Conservation (phyloP, 2,113 vertebrate species). For the Campylorhamphus procurvoides region DNA sequence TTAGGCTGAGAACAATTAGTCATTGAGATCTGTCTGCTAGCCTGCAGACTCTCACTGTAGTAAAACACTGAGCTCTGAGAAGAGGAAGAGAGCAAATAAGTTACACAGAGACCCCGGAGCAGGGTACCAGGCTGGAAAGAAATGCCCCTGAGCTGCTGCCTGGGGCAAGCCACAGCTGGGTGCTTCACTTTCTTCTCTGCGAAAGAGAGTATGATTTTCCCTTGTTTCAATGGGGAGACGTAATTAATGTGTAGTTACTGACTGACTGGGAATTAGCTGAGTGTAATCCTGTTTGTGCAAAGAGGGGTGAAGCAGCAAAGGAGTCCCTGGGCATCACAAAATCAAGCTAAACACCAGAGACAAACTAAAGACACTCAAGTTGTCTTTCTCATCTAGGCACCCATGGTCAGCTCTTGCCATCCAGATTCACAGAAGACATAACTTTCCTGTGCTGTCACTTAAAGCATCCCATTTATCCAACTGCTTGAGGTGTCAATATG, state of each 20-base stretch:
- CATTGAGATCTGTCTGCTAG: neutral
- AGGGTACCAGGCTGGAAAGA: neutral
- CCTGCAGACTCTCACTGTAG: neutral
- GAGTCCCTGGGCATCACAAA: neutral
- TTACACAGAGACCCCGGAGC: neutral
- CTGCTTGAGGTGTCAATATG: neutral
- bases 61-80: neutral
- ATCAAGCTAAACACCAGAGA: neutral
- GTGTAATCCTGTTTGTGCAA: neutral
- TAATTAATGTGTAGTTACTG: neutral
- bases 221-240: neutral
- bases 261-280: neutral
- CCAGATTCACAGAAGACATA: neutral
- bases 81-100: neutral
- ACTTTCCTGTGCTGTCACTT: neutral
- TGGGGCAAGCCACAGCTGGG: neutral
- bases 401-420: neutral
- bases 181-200: neutral
- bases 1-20: neutral
- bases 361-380: neutral
- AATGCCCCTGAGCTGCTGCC: neutral
- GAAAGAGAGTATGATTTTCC: neutral
- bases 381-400: neutral
- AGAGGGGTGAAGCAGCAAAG: neutral
- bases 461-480: neutral